Evolutionary conservation across 2,797 vertebrate genomes (phyloP).

Genomic region (Meda fulgida): DNA sequence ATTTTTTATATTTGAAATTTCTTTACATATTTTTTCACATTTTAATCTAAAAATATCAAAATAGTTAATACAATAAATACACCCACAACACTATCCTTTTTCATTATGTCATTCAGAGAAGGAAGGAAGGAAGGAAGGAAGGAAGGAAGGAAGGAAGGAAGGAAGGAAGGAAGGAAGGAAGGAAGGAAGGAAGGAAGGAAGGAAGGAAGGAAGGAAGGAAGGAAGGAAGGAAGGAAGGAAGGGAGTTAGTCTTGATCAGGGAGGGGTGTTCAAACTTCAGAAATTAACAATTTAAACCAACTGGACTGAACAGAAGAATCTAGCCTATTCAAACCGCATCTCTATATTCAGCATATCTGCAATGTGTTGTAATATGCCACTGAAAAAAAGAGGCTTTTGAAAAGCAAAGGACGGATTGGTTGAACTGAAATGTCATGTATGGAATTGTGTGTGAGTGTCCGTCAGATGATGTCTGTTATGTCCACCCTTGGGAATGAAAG

Average conservation of each 20-base stretch:
- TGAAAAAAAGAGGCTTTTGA: conserved; percentile 6
- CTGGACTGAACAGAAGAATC: conserved; percentile 25
- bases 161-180: conserved; percentile 8
- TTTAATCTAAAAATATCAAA: neutral
- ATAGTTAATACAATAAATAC: neutral
- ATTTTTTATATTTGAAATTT: neutral
- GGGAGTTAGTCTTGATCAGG: conserved; percentile 15
- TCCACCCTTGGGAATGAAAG: conserved; percentile 40
- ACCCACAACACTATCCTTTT: neutral
- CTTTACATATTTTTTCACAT: too few species aligned
- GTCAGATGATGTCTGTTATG: conserved; percentile 40
- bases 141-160: conserved; percentile 16
- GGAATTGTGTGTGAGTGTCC: conserved; percentile 55
- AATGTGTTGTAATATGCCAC: neutral
- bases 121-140: conserved; percentile 18
- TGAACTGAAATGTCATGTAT: conserved; percentile 58
- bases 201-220: conserved; percentile 26
- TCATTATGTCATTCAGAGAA: neutral
- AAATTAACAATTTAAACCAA: neutral
- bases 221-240: conserved; percentile 2
- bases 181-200: conserved; percentile 18
- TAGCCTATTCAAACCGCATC: neutral
- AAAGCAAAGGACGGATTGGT: conserved; percentile 7
- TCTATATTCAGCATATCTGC: neutral
- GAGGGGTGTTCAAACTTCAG: conserved; percentile 14